These are phyloP conservation scores for Haplochromis vanheusdeni DNA, from an alignment of 2,113 vertebrate genomes.

Conservation along the genomic window DNA sequence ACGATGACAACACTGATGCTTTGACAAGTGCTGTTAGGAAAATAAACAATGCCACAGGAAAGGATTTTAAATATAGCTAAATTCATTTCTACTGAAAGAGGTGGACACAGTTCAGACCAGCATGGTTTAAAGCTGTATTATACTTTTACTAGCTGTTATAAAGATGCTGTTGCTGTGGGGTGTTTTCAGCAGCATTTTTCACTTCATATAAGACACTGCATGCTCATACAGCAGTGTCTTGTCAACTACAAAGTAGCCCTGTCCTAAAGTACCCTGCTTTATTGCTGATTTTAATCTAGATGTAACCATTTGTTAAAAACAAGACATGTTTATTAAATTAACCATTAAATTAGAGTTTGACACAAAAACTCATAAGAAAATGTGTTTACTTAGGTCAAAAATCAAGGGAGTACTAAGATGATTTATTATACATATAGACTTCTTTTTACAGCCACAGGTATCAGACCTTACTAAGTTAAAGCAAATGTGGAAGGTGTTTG, in stretches of 20 bases:
- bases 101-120: background rate
- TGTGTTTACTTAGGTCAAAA: background rate
- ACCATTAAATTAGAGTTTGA: background rate
- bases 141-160: background rate
- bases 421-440: background rate
- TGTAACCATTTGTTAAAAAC: background rate
- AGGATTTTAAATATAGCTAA: background rate
- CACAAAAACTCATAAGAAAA: background rate
- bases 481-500: background rate
- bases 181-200: background rate
- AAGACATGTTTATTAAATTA: background rate
- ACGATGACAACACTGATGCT: background rate
- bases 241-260: background rate
- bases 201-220: background rate
- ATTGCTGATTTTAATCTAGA: background rate
- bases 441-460: background rate
- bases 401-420: background rate
- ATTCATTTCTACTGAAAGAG: background rate
- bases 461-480: background rate
- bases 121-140: background rate
- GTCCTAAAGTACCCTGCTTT: background rate
- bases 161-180: background rate
- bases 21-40: background rate
- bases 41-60: conserved; percentile 4
- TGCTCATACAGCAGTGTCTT: background rate